A percentile compares a stretch with the other conserved stretches of the same genome.
phyloP scores from a whole-genome alignment of 2,113 vertebrate species.

The Naja naja region DNA sequence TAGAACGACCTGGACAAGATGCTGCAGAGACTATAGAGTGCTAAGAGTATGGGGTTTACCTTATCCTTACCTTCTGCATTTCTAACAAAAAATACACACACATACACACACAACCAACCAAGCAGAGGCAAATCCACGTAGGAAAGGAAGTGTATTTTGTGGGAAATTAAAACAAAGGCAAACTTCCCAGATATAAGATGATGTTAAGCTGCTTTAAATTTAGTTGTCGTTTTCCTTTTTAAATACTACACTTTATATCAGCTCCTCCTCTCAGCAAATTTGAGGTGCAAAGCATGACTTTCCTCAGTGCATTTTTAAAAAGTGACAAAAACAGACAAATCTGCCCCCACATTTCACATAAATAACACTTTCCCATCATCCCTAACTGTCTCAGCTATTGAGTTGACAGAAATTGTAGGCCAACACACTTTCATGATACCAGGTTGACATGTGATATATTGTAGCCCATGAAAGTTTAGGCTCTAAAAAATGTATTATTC shows the following conservation, averaged over 20 bases:
- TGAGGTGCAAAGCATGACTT: background rate
- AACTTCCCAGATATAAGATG: background rate
- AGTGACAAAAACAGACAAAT: background rate
- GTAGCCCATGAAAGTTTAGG: background rate
- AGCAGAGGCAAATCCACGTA: background rate
- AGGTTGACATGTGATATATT: background rate
- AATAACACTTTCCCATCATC: background rate
- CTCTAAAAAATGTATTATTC: background rate
- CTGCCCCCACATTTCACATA: background rate
- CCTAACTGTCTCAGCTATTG: background rate
- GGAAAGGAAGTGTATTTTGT: background rate
- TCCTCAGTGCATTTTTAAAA: background rate
- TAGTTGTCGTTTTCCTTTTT: background rate
- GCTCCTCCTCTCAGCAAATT: background rate
- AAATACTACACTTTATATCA: background rate
- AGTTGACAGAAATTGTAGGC: background rate
- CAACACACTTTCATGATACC: background rate
- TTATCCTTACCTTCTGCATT: background rate
- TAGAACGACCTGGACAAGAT: background rate
- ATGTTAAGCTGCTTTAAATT: background rate
- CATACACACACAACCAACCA: background rate
- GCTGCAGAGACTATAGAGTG: background rate
- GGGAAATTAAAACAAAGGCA: background rate
- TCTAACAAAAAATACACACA: background rate
- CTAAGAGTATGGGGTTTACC: background rate